phyloP scores from a whole-genome alignment of 2,797 vertebrate genomes.

The Philypnodon macrostomus region DNA sequence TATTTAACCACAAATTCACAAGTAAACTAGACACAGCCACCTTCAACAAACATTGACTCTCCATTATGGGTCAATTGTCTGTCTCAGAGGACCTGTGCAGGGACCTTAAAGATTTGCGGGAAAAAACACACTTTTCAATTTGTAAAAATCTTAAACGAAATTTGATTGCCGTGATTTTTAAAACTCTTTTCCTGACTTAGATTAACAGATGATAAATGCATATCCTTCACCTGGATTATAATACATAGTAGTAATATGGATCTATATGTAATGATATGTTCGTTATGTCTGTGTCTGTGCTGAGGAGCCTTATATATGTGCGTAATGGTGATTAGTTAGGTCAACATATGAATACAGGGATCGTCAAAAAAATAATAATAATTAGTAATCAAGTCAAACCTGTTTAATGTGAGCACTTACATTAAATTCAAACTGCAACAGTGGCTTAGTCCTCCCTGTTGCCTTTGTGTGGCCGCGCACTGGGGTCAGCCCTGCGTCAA shows the following conservation, averaged over 20 bases:
- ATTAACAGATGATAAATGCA: conserved; percentile 28
- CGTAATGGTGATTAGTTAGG: conserved; percentile 4
- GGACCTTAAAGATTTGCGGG: conserved; percentile 7
- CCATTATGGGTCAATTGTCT: conserved; percentile 65
- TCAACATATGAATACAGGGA: too few species aligned
- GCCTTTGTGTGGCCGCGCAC: conserved; percentile 38
- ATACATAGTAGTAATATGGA: too few species aligned
- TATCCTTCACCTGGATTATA: not conserved
- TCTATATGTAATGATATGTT: too few species aligned
- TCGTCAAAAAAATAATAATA: conserved; percentile 19
- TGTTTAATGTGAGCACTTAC: not conserved
- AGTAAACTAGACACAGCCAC: conserved; percentile 88
- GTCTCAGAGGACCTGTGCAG: conserved; percentile 39
- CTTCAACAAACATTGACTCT: conserved; percentile 87
- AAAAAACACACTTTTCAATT: too few species aligned
- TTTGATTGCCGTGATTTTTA: too few species aligned
- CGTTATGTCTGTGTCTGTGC: too few species aligned
- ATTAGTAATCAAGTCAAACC: too few species aligned
- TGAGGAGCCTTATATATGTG: not conserved
- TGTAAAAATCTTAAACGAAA: too few species aligned
- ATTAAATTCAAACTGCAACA: not conserved
- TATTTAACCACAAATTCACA: conserved; percentile 86
- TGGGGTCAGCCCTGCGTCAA: conserved; percentile 67
- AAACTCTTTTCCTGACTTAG: conserved; percentile 31
- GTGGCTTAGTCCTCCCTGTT: conserved; percentile 9